A percentile compares a stretch with the other conserved stretches of the same genome.
These are phyloP conservation scores for Elysia chlorotica DNA, from an alignment of 1,140 invertebrate species.

Conservation along the genomic window DNA sequence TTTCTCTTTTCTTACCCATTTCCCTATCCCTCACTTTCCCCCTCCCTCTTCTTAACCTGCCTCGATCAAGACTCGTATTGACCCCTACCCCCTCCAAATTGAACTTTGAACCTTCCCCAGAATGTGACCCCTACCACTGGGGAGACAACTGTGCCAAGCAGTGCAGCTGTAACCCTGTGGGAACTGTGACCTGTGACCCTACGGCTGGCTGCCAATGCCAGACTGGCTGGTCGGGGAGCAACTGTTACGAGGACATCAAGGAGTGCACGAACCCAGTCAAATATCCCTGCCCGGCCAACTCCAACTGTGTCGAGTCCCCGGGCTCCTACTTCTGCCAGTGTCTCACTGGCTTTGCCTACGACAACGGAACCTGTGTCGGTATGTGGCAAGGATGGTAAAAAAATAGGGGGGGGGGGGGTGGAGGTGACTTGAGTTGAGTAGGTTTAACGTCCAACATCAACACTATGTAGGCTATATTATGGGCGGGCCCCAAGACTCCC, in stretches of 20 bases:
- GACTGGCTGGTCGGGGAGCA: conserved; percentile 26
- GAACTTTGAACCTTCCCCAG: neutral
- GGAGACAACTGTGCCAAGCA: conserved; percentile 22
- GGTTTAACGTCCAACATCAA: too few relatives aligned
- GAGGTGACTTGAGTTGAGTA: too few relatives aligned
- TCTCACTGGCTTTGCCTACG: too few relatives aligned
- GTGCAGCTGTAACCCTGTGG: conserved; percentile 1
- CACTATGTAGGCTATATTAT: too few relatives aligned
- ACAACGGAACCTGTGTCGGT: too few relatives aligned
- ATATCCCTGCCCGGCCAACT: neutral
- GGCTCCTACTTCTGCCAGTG: neutral
- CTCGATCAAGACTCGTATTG: too few relatives aligned
- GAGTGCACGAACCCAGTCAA: conserved; percentile 19
- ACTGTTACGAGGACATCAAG: conserved; percentile 29
- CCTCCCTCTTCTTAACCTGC: neutral
- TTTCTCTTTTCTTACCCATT: neutral
- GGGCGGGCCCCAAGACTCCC: too few relatives aligned
- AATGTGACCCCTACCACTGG: conserved; percentile 20
- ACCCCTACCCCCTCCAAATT: neutral
- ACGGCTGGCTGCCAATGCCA: conserved; percentile 24
- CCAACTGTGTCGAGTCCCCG: neutral
- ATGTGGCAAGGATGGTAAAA: too few relatives aligned
- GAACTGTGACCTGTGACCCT: conserved; percentile 13
- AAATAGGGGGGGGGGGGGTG: too few relatives aligned
- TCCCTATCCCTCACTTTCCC: neutral